phyloP scores from a whole-genome alignment of 2,888 invertebrate species.

The Sinelater perroti region DNA sequence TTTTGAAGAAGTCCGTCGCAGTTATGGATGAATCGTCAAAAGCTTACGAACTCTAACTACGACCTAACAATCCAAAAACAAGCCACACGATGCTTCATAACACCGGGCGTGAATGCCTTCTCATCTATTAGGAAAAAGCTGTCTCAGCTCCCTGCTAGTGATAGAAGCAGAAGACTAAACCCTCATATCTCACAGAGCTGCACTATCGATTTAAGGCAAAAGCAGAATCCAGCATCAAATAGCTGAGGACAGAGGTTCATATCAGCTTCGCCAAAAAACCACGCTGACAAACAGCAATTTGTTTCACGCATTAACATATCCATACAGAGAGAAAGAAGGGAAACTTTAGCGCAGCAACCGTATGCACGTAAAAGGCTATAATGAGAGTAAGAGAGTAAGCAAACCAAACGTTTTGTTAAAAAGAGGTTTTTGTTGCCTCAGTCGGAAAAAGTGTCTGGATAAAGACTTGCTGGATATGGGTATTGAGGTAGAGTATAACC shows the following conservation, averaged over 20 bases:
- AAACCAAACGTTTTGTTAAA: conserved; percentile 38
- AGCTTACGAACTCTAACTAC: too few species aligned
- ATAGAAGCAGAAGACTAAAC: conserved; percentile 49
- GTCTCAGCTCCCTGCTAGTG: conserved; percentile 47
- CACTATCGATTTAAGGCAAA: conserved; percentile 81
- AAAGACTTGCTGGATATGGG: conserved; percentile 62
- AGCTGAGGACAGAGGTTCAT: conserved; percentile 74
- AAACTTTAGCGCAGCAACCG: conserved; percentile 46
- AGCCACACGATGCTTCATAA: too few species aligned
- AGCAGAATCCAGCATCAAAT: conserved; percentile 67
- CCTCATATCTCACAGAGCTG: conserved; percentile 65
- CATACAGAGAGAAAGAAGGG: conserved; percentile 43
- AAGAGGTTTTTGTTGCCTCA: conserved; percentile 50
- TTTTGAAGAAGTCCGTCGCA: too few species aligned
- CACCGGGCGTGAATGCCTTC: too few species aligned
- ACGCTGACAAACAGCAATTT: conserved; percentile 51
- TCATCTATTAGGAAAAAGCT: too few species aligned
- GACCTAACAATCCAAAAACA: too few species aligned
- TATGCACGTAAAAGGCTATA: conserved; percentile 86
- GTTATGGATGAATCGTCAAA: too few species aligned
- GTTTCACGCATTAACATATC: conserved; percentile 58
- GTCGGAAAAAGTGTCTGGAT: conserved; percentile 50
- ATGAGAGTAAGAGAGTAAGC: conserved; percentile 72
- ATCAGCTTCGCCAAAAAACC: conserved; percentile 78
- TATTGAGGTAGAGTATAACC: conserved; percentile 49